A percentile compares a stretch with the other conserved stretches of the same genome.
phyloP scores from a whole-genome alignment of 2,888 invertebrate species.

The Anticlea derivata region DNA sequence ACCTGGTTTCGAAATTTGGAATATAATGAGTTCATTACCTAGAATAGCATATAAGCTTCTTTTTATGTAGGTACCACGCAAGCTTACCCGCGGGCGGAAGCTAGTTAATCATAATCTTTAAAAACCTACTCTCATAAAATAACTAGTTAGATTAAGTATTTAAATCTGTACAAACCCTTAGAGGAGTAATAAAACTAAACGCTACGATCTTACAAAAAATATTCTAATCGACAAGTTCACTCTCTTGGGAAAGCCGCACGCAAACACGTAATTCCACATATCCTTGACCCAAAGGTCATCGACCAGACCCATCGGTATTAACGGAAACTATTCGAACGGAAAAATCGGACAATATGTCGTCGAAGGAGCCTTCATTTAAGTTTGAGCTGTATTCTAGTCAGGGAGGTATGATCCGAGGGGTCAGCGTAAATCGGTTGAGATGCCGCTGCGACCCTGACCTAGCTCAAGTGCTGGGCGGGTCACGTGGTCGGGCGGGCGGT shows the following conservation, averaged over 20 bases:
- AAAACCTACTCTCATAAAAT: too few relatives aligned
- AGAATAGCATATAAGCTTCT: too few relatives aligned
- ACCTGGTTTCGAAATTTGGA: too few relatives aligned
- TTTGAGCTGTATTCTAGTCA: conserved; percentile 42
- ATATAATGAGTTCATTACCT: too few relatives aligned
- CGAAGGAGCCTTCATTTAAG: conserved; percentile 46
- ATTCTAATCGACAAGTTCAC: conserved; percentile 1
- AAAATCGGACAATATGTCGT: conserved; percentile 67
- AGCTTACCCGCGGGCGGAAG: too few relatives aligned
- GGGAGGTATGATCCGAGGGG: conserved; percentile 40
- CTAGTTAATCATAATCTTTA: too few relatives aligned
- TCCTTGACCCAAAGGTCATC: conserved; percentile 73
- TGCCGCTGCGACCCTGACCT: conserved; percentile 77
- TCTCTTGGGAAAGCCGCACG: conserved; percentile 22
- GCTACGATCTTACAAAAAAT: too few relatives aligned
- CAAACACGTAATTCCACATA: conserved; percentile 41
- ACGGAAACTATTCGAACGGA: conserved; percentile 77
- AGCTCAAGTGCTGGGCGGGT: conserved; percentile 77
- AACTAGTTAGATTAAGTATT: too few relatives aligned
- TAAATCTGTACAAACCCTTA: too few relatives aligned
- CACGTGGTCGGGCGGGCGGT: conserved; percentile 76
- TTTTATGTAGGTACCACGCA: too few relatives aligned
- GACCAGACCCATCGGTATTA: conserved; percentile 60
- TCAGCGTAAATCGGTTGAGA: conserved; percentile 56
- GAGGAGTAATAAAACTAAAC: too few relatives aligned